These are phyloP conservation scores for Octopus bimaculoides DNA, from an alignment of 1,140 invertebrate species.

Conservation along the genomic window DNA sequence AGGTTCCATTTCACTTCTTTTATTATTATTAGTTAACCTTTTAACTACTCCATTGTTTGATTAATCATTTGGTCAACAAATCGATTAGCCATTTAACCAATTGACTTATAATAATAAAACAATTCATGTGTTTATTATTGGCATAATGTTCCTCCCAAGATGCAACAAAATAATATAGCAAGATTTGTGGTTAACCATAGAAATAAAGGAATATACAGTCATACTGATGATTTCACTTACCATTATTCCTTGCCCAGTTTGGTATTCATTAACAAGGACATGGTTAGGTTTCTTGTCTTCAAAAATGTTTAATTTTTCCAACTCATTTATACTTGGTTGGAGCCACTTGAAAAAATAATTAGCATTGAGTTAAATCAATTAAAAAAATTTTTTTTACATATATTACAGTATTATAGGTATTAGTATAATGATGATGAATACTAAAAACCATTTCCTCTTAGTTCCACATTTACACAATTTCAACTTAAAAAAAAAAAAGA, in stretches of 20 bases:
- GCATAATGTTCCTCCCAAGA: too few relatives aligned
- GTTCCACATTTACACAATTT: too few relatives aligned
- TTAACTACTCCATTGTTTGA: too few relatives aligned
- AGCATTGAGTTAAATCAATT: background rate
- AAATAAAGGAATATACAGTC: background rate
- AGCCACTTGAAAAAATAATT: constrained; percentile 68
- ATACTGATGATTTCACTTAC: constrained; percentile 28
- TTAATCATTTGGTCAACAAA: too few relatives aligned
- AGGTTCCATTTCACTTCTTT: too few relatives aligned
- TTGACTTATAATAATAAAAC: too few relatives aligned
- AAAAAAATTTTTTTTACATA: constrained; percentile 11
- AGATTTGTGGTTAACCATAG: background rate
- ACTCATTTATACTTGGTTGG: constrained; percentile 70
- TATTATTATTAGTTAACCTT: too few relatives aligned
- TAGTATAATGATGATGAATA: too few relatives aligned
- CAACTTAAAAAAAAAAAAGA: background rate
- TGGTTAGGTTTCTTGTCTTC: constrained; percentile 81
- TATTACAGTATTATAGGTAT: too few relatives aligned
- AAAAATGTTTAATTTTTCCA: constrained; percentile 74
- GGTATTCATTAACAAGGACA: constrained; percentile 94
- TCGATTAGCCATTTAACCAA: too few relatives aligned
- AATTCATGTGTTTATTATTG: too few relatives aligned
- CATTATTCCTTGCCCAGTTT: constrained; percentile 75
- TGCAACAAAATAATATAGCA: background rate
- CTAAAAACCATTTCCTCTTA: too few relatives aligned